Conservation (phyloP, 2,797 vertebrate genomes). For the Gadopsis marmoratus region DNA sequence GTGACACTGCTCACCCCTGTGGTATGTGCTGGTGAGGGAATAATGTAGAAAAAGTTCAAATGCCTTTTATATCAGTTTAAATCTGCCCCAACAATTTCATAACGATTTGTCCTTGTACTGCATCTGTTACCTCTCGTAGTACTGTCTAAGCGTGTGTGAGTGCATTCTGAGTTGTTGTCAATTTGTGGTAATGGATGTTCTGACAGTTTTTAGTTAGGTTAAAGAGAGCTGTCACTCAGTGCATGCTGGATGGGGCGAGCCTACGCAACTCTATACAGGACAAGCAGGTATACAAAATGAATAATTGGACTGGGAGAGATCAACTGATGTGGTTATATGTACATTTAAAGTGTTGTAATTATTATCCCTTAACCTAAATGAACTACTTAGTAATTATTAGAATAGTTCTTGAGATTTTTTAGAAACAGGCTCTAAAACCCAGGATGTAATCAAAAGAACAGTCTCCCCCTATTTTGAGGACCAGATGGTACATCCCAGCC, state of each 20-base stretch:
- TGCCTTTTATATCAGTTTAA: not conserved
- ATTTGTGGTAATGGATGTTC: not conserved
- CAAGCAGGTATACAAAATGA: not conserved
- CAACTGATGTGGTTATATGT: not conserved
- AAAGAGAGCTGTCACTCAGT: not conserved
- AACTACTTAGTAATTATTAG: not conserved
- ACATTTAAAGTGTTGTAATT: not conserved
- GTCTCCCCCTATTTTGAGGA: slow-evolving; percentile 55
- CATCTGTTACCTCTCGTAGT: not conserved
- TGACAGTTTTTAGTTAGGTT: not conserved
- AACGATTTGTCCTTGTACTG: not conserved
- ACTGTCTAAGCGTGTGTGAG: not conserved
- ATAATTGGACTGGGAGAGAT: not conserved
- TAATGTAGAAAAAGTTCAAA: not conserved
- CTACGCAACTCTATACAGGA: not conserved
- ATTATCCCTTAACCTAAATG: not conserved
- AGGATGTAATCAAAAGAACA: slow-evolving; percentile 13
- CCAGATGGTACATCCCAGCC: slow-evolving; percentile 82
- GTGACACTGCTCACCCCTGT: too few species aligned
- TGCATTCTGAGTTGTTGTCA: not conserved
- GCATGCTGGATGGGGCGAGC: not conserved
- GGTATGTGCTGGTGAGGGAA: not conserved
- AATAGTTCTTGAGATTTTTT: not conserved
- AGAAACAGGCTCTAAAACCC: not conserved
- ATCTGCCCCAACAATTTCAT: not conserved